A percentile compares a stretch with the other conserved stretches of the same genome.
phyloP scores from a whole-genome alignment of 2,113 vertebrate genomes.

The Poeciliopsis prolifica region DNA sequence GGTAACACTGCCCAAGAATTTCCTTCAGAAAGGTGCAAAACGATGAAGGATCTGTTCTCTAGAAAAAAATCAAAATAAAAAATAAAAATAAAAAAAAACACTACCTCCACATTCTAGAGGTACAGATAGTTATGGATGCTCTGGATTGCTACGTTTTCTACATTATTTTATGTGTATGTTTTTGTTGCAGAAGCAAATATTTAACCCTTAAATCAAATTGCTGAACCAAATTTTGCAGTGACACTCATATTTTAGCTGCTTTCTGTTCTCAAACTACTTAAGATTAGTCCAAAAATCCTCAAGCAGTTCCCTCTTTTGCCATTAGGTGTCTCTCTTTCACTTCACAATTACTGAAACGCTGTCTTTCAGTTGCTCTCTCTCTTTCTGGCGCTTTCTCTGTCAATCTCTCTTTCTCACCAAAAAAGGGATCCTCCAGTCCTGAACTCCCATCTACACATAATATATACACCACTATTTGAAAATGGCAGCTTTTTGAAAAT shows the following conservation, averaged over 20 bases:
- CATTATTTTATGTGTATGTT: not conserved
- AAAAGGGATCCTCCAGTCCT: conserved; percentile 68
- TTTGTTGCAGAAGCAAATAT: not conserved
- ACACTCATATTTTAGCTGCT: conserved; percentile 47
- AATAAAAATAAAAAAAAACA: not conserved
- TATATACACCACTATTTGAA: conserved; percentile 91
- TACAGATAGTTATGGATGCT: conserved; percentile 30
- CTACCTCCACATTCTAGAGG: conserved; percentile 16
- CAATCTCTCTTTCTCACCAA: conserved; percentile 38
- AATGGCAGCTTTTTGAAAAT: conserved; percentile 96
- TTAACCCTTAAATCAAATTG: conserved; percentile 38
- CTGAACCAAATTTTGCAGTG: conserved; percentile 19
- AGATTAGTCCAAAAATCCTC: conserved; percentile 18
- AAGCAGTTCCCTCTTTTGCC: conserved; percentile 72
- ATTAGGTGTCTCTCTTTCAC: conserved; percentile 91
- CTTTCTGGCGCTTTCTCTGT: conserved; percentile 59
- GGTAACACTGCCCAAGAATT: conserved; percentile 55
- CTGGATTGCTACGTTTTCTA: conserved; percentile 9
- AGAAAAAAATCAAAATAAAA: conserved; percentile 7
- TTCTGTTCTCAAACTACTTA: conserved; percentile 24
- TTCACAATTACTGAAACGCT: conserved; percentile 74
- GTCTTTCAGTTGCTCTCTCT: conserved; percentile 57
- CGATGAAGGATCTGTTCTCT: conserved; percentile 37
- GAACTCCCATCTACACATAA: conserved; percentile 82
- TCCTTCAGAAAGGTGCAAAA: conserved; percentile 53